Evolutionary conservation across 35 echinoderm and acorn worm species (phyloP), one percentile per base, ranked within the genome.

Genomic region (Ophioderma brevispina): DNA sequence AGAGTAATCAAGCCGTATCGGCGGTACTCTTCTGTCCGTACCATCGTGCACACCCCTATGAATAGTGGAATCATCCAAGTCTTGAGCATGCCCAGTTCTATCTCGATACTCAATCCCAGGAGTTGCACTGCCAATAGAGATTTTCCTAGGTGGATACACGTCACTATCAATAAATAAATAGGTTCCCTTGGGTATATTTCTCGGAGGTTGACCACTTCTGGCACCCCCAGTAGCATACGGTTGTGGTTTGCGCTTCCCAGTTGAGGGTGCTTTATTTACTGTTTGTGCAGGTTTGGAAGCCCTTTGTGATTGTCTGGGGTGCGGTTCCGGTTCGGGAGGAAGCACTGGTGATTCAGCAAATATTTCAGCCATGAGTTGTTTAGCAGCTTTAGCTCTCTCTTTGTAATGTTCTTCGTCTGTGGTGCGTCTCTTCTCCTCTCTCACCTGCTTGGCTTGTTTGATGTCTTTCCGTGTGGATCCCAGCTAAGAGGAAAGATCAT

Each of bases 331-430:
- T 77, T 92, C 76, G 18, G 40, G 36, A n/a, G 80, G 84, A 55
- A 93, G 32, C 21, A 84, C 35, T 13, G 90, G 80, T 40, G 79
- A 87, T 39, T 95, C 90, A 1, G 83, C 64, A 39, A 98, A 80
- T 0, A 98, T 86, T 75, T 98, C 90, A 37, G 82, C 64, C 96
- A 98, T 98, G 81, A 98, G 84, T 28, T 76, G 86, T 59, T 80
- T 87, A 13, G 96, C 96, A 40, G 89, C 80, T 56, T 91, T 92
- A 1, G 95, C 76, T 85, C 96, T 90, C 38, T 95, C 96, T 38
- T 90, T 8, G 59, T 15, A 63, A 79, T 90, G 80, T 40, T 92
- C 40, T 23, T 94, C 93, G 23, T 82, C 85, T 50, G 64, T 52
- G 39, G 64, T 93, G 23, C 36, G 59, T 59, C 91, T 18, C 25